Evolutionary conservation across 2,888 invertebrate species (phyloP).

Genomic region (Brachyptera putata): DNA sequence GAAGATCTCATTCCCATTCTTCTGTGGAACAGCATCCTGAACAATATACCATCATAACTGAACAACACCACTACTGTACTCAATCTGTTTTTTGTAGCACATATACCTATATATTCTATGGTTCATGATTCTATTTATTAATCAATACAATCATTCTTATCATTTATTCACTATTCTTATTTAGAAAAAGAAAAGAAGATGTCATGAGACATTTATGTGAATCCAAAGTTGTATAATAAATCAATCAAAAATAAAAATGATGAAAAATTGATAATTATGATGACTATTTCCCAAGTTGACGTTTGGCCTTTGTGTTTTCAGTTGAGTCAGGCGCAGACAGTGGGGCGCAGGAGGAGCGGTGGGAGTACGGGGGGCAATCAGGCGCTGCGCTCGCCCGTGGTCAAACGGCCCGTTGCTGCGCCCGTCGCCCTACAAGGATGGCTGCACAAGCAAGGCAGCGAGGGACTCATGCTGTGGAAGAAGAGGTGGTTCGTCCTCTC

Average conservation of each 20-base stretch:
- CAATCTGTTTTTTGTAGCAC: too few relatives aligned
- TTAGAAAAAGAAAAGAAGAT: too few relatives aligned
- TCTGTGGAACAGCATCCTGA: too few relatives aligned
- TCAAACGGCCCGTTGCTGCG: slow-evolving; percentile 78
- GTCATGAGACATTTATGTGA: too few relatives aligned
- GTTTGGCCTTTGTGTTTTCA: background rate
- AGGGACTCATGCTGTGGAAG: slow-evolving; percentile 90
- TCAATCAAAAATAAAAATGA: background rate
- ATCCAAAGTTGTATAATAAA: background rate
- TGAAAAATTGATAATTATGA: background rate
- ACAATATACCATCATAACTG: too few relatives aligned
- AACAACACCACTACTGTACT: too few relatives aligned
- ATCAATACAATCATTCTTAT: too few relatives aligned
- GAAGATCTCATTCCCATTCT: too few relatives aligned
- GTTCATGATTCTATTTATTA: too few relatives aligned
- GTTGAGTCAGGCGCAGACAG: slow-evolving; percentile 2
- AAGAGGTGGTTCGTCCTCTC: slow-evolving; percentile 92
- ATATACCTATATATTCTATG: too few relatives aligned
- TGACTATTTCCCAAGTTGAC: background rate
- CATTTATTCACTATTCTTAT: too few relatives aligned
- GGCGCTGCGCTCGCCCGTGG: slow-evolving; percentile 68
- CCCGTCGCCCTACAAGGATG: slow-evolving; percentile 84
- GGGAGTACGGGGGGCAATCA: slow-evolving; percentile 51
- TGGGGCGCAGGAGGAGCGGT: slow-evolving; percentile 21
- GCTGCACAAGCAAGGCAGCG: slow-evolving; percentile 89